Evolutionary conservation across 2,113 vertebrate species (phyloP), one percentile per base, ranked within the genome.

Genomic region (Megaceryle maxima): DNA sequence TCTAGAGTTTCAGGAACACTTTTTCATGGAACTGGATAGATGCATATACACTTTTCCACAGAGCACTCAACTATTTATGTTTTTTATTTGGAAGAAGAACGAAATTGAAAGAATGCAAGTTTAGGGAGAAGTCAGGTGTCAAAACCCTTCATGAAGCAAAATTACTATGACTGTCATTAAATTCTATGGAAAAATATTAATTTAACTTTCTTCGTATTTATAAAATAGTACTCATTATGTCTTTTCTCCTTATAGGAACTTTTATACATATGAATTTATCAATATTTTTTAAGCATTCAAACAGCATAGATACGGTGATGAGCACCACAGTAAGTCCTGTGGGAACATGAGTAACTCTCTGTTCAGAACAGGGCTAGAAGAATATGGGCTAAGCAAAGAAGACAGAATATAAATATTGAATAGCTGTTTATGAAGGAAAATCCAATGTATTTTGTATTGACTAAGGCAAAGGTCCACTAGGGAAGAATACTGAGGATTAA

Each of bases 311-410:
- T 66, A 31, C 9, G 15, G 29, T 53, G n/a, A 68, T 13, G 5
- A 66, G 7, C 16, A 72, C 10, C 29, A 57, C 14, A 70, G 11
- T 6, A 80, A 75, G 4, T 86, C 29, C 10, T 53, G 17, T 76
- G 20, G 80, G 37, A 86, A 55, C 7, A 16, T 7, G 5, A 48
- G 5, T 31, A 66, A 79, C 4, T 43, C 26, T 17, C 46, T 83
- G 26, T 29, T 66, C 43, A 68, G 37, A 79, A 48, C 4, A 63
- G 12, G 79, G 19, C 2, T 43, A 72, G 33, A 80, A 53, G 46
- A 79, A 48, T 22, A 35, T 0, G 0, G 10, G 2, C 1, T 46
- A 72, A 57, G 10, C 5, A 70, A 83, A 67, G 13, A 59, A 57
- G 35, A 43, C 5, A 76, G 88, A 74, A 53, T 2, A 56, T 16